Evolutionary conservation across 2,113 vertebrate species (phyloP).

Genomic region (Melanostigma gelatinosum): DNA sequence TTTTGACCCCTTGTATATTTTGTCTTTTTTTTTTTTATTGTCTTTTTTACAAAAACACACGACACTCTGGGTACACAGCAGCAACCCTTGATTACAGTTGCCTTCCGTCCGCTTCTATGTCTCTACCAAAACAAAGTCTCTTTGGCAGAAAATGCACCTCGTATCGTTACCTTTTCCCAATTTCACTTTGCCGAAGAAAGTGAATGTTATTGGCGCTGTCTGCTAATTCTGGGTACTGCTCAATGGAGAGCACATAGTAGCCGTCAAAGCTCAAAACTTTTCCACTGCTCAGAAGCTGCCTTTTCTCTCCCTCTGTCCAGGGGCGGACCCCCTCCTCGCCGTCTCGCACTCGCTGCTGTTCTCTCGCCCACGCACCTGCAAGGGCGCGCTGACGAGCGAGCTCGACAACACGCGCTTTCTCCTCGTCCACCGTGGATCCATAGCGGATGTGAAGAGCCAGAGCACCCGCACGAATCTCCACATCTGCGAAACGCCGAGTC

Average conservation of each 20-base stretch:
- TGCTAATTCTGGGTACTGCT: constrained; percentile 98
- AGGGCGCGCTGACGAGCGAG: constrained; percentile 95
- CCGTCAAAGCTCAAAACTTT: constrained; percentile 97
- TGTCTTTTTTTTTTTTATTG: neutral
- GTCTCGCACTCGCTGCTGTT: constrained; percentile 93
- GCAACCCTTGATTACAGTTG: constrained; percentile 54
- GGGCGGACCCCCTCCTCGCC: constrained; percentile 94
- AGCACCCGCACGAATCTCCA: constrained; percentile 91
- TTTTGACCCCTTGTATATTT: constrained; percentile 52
- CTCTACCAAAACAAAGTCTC: constrained; percentile 81
- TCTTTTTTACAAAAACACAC: constrained; percentile 72
- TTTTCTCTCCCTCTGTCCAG: constrained; percentile 98
- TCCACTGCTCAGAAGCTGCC: constrained; percentile 95
- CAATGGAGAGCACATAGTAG: constrained; percentile 98
- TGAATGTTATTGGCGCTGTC: constrained; percentile 98
- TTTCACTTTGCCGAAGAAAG: constrained; percentile 98
- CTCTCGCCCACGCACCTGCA: constrained; percentile 91
- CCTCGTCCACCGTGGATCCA: constrained; percentile 95
- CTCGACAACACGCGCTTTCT: constrained; percentile 94
- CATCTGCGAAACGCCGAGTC: constrained; percentile 97
- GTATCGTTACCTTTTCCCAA: constrained; percentile 98
- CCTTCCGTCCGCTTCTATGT: constrained; percentile 57
- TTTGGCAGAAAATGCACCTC: constrained; percentile 84
- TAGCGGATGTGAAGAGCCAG: constrained; percentile 96
- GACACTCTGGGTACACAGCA: constrained; percentile 62